Conservation (phyloP, 2,888 invertebrate species). For the Leptogaster cylindrica region DNA sequence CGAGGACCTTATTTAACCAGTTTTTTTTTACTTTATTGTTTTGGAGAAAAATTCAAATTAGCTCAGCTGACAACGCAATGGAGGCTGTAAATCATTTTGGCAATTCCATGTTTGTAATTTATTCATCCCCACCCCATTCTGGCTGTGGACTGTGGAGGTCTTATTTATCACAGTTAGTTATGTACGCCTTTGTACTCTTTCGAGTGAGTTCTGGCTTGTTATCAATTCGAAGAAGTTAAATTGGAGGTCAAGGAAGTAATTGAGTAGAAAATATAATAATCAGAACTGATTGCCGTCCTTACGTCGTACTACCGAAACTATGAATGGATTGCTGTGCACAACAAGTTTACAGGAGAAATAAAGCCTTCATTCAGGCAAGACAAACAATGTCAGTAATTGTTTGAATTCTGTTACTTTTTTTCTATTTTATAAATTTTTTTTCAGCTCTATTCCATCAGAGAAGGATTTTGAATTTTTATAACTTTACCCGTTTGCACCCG, state of each 20-base stretch:
- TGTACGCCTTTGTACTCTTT: neutral
- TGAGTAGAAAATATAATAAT: conserved; percentile 12
- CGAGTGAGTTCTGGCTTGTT: conserved; percentile 7
- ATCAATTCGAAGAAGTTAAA: neutral
- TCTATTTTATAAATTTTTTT: too few relatives aligned
- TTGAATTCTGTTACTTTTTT: too few relatives aligned
- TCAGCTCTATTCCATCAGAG: too few relatives aligned
- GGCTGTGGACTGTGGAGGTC: neutral
- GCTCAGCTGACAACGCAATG: conserved; percentile 32
- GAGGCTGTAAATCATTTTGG: conserved; percentile 40
- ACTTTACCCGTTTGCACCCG: too few relatives aligned
- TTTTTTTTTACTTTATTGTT: conserved; percentile 23
- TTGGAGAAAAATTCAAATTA: conserved; percentile 36
- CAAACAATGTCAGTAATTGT: too few relatives aligned
- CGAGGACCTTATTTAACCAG: neutral
- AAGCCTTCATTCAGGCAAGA: too few relatives aligned
- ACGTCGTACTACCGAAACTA: too few relatives aligned
- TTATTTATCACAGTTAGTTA: neutral
- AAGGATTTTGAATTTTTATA: too few relatives aligned
- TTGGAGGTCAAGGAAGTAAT: conserved; percentile 22
- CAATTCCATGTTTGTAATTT: conserved; percentile 41
- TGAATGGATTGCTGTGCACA: too few relatives aligned
- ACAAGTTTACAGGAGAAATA: too few relatives aligned
- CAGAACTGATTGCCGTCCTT: neutral
- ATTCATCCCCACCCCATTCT: conserved; percentile 8